These are phyloP conservation scores for Clepsis dumicolana DNA, from an alignment of 2,888 invertebrate species.

Conservation along the genomic window DNA sequence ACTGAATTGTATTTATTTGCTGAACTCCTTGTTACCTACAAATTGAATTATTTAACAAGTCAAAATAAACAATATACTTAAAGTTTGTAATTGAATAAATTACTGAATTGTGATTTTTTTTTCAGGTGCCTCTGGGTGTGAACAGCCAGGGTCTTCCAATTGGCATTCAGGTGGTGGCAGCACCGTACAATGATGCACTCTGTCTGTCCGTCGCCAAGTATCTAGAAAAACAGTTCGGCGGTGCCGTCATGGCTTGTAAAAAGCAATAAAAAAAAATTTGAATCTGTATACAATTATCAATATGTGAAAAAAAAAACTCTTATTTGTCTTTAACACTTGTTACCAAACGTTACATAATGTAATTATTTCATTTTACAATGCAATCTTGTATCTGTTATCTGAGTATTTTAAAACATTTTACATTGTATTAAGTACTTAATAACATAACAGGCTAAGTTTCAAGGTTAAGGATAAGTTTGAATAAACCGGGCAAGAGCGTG, in stretches of 20 bases:
- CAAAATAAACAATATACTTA: too few relatives aligned
- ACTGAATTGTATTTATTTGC: too few relatives aligned
- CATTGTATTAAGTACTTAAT: background rate
- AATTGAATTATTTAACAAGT: too few relatives aligned
- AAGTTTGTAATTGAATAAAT: background rate
- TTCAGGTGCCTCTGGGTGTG: constrained; percentile 91
- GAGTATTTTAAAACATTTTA: background rate
- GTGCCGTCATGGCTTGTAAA: constrained; percentile 88
- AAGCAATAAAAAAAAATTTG: background rate
- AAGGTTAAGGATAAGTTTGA: background rate
- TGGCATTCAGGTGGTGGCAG: constrained; percentile 92
- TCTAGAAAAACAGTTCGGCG: constrained; percentile 91
- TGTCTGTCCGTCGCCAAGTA: constrained; percentile 92
- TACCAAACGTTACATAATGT: background rate
- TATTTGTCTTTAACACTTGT: background rate
- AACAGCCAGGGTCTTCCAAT: constrained; percentile 90
- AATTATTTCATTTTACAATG: background rate
- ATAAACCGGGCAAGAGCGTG: too few relatives aligned
- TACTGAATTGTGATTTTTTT: background rate
- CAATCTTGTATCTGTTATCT: background rate
- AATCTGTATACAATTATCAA: too few relatives aligned
- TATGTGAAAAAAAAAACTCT: background rate
- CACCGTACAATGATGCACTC: constrained; percentile 90
- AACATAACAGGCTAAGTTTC: background rate
- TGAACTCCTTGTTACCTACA: too few relatives aligned